These are phyloP conservation scores for Tauraco hartlaubi DNA, from an alignment of 2,797 vertebrate genomes.

Conservation along the genomic window DNA sequence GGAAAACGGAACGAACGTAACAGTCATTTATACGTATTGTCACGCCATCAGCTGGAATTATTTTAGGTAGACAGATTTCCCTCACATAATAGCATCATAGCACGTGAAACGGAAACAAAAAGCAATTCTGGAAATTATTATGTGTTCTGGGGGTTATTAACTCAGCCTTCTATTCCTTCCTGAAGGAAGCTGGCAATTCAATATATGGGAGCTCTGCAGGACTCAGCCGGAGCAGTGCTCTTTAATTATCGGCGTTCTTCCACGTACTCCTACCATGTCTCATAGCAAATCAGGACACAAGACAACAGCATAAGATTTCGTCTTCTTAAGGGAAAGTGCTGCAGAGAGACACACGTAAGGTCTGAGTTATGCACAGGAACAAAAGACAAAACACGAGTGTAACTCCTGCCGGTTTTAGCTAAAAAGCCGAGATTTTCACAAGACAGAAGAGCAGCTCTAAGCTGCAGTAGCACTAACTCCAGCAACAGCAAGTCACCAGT, in stretches of 20 bases:
- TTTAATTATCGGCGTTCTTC: not conserved
- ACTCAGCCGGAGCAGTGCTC: not conserved
- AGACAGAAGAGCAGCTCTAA: not conserved
- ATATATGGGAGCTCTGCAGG: not conserved
- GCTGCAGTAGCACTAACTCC: not conserved
- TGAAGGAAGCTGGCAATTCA: not conserved
- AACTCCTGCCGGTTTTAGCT: not conserved
- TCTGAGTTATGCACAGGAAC: not conserved
- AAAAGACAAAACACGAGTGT: not conserved
- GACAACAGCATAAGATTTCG: not conserved
- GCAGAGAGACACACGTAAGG: not conserved
- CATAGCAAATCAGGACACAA: not conserved
- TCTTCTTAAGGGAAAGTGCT: not conserved
- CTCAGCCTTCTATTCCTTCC: not conserved
- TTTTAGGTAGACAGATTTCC: not conserved
- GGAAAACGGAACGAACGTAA: fast-evolving
- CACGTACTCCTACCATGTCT: not conserved
- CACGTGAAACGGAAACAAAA: not conserved
- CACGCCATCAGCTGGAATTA: not conserved
- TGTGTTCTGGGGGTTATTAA: not conserved
- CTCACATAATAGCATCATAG: not conserved
- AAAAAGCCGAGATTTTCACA: not conserved
- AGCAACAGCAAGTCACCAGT: not conserved
- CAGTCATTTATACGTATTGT: not conserved
- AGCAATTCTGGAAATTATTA: not conserved